phyloP scores from a whole-genome alignment of 2,888 invertebrate species.

The Lasioglossum figueresi region DNA sequence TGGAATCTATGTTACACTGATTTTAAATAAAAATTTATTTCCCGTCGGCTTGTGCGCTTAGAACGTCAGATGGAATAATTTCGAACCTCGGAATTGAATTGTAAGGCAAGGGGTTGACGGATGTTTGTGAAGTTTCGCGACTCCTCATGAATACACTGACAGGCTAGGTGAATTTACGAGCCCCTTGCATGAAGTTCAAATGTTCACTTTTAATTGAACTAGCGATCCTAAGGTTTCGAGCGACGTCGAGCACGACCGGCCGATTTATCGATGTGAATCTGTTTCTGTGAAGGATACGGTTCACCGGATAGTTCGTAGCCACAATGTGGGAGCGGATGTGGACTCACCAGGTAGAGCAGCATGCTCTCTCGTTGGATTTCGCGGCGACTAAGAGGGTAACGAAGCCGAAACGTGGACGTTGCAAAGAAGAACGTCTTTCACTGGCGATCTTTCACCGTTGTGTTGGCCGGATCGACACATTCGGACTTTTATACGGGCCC shows the following conservation, averaged over 20 bases:
- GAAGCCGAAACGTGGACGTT: constrained; percentile 41
- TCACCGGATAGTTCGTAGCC: neutral
- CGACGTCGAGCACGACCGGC: neutral
- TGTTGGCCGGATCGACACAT: constrained; percentile 71
- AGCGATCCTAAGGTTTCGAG: neutral
- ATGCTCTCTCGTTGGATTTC: constrained; percentile 41
- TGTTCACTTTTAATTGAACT: neutral
- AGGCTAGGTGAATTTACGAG: neutral
- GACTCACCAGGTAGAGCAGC: constrained; percentile 58
- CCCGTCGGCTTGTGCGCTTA: neutral
- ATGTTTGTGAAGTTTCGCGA: neutral
- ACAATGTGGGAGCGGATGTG: neutral
- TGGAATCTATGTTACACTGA: neutral
- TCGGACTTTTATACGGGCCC: constrained; percentile 74
- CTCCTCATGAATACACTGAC: neutral
- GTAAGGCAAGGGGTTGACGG: neutral
- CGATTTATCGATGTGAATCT: neutral
- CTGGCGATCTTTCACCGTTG: constrained; percentile 73
- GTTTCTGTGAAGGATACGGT: neutral
- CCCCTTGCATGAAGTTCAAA: neutral
- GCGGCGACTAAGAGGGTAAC: constrained; percentile 32
- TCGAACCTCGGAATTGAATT: neutral
- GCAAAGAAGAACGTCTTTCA: constrained; percentile 62
- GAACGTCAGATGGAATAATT: neutral
- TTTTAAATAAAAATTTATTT: neutral